phyloP scores from a whole-genome alignment of 2,797 vertebrate genomes.

The Molossus alvarezi region DNA sequence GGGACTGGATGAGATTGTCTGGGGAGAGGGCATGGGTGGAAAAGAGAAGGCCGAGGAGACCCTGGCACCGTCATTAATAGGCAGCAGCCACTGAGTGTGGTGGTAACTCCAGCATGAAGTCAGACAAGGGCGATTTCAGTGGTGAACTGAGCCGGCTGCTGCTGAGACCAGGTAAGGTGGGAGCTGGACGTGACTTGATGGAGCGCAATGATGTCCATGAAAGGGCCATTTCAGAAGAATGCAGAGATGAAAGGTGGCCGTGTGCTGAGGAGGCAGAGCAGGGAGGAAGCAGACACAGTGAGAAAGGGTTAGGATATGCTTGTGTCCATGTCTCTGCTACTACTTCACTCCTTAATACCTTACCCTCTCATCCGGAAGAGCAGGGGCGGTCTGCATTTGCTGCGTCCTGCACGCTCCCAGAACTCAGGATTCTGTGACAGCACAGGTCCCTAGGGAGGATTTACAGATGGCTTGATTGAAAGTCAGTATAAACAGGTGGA shows the following conservation, averaged over 20 bases:
- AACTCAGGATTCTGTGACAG: neutral
- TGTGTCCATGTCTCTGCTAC: neutral
- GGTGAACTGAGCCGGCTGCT: neutral
- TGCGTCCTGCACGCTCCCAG: neutral
- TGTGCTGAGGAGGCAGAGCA: neutral
- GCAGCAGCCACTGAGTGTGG: no score
- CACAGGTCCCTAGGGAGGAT: neutral
- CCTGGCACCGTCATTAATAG: accelerated
- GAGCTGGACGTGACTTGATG: neutral
- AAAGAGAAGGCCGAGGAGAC: neutral
- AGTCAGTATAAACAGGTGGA: constrained; percentile 4
- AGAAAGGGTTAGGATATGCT: neutral
- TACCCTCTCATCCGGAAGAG: no score
- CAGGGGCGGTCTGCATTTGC: neutral
- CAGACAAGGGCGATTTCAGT: neutral
- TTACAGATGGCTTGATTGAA: constrained; percentile 28
- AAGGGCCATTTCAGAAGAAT: neutral
- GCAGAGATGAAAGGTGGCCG: neutral
- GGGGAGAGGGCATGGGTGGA: neutral
- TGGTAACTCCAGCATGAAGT: accelerated
- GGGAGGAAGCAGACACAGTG: neutral
- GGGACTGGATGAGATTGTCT: neutral
- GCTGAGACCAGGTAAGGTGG: neutral
- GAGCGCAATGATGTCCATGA: neutral
- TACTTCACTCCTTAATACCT: neutral